Conservation (phyloP, 30 jellyfish, hydroid and myxozoan genomes). For the Kudoa iwatai region DNA sequence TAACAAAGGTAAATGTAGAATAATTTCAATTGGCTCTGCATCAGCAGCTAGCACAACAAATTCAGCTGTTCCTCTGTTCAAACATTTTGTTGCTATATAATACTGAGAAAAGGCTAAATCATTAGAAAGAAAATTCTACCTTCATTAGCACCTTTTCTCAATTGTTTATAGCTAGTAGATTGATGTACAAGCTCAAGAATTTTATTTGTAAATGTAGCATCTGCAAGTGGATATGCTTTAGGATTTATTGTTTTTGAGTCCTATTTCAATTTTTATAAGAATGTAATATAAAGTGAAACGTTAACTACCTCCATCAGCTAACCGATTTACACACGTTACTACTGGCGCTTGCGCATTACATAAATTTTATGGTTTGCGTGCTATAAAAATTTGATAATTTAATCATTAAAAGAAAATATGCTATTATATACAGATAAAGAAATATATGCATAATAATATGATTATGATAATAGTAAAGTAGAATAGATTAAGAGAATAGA, state of each 20-base stretch:
- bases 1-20: constrained; percentile 1
- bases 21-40: constrained; percentile 1
- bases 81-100: neutral
- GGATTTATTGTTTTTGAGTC: neutral
- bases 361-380: too few relatives aligned
- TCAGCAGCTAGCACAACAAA: neutral
- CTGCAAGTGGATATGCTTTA: neutral
- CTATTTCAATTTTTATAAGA: too few relatives aligned
- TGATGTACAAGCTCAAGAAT: neutral
- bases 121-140: neutral
- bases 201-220: neutral
- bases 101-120: neutral
- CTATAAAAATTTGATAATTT: too few relatives aligned
- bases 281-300: too few relatives aligned
- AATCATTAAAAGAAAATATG: too few relatives aligned
- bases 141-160: constrained; percentile 1
- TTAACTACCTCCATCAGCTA: too few relatives aligned
- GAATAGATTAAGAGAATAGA: too few relatives aligned
- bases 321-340: too few relatives aligned
- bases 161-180: constrained; percentile 1
- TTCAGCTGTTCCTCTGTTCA: neutral
- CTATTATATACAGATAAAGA: too few relatives aligned
- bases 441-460: too few relatives aligned
- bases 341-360: too few relatives aligned
- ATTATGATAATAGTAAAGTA: too few relatives aligned